phyloP scores from a whole-genome alignment of 2,888 invertebrate species.

The Ditylenchus weischeri region DNA sequence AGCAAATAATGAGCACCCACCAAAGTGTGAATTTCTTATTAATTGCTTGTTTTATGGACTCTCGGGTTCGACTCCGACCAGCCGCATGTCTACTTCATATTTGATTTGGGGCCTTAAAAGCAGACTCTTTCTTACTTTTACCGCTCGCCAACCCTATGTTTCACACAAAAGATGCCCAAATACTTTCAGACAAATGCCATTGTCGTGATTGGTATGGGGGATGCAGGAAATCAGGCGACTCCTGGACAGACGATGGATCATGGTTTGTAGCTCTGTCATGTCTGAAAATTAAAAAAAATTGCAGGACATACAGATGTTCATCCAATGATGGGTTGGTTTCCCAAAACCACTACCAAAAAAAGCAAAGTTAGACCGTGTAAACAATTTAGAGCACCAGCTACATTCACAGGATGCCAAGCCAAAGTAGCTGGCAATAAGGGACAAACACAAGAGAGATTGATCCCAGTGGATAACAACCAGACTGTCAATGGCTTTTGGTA shows the following conservation, averaged over 20 bases:
- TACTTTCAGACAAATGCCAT: constrained; percentile 37
- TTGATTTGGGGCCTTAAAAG: too few species aligned
- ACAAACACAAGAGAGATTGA: constrained; percentile 9
- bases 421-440: constrained; percentile 8
- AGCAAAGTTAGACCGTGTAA: constrained; percentile 18
- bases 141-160: too few species aligned
- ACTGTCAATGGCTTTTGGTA: constrained; percentile 53
- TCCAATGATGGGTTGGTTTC: constrained; percentile 10
- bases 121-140: too few species aligned
- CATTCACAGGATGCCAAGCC: constrained; percentile 34
- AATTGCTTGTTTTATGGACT: too few species aligned
- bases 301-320: constrained; percentile 2
- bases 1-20: too few species aligned
- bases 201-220: constrained; percentile 56
- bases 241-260: constrained; percentile 50
- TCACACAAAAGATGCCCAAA: background rate
- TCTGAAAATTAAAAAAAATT: background rate
- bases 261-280: constrained; percentile 43
- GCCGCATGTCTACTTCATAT: too few species aligned
- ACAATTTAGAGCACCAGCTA: constrained; percentile 31
- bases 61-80: too few species aligned
- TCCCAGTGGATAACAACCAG: constrained; percentile 40
- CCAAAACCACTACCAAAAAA: background rate
- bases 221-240: constrained; percentile 41
- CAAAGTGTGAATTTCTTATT: too few species aligned